Conservation (phyloP, 2,113 vertebrate species). For the Phylloscopus trochiloides region DNA sequence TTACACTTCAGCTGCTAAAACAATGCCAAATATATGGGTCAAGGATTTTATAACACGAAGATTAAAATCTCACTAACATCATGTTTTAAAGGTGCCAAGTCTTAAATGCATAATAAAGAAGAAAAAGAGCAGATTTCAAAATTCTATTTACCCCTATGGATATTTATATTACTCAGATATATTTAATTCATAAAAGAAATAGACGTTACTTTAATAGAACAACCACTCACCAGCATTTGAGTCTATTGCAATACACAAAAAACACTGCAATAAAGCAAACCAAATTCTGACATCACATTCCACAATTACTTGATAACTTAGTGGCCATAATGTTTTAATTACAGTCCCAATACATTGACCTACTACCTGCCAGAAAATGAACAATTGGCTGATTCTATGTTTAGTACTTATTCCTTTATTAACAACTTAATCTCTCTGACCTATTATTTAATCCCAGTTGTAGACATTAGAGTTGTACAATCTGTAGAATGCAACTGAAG, state of each 20-base stretch:
- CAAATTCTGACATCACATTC: background rate
- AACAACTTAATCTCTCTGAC: background rate
- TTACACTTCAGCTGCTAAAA: background rate
- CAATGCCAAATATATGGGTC: background rate
- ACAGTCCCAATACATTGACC: background rate
- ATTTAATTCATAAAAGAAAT: background rate
- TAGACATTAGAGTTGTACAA: background rate
- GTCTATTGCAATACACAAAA: background rate
- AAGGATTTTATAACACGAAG: background rate
- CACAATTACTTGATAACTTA: background rate
- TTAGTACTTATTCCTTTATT: background rate
- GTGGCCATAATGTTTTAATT: background rate
- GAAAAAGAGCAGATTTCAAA: background rate
- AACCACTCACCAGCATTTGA: rapidly evolving
- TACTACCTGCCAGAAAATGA: background rate
- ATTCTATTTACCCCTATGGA: background rate
- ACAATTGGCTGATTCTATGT: background rate
- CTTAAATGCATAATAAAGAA: background rate
- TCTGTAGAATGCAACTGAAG: background rate
- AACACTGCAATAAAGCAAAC: background rate
- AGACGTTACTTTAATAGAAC: background rate
- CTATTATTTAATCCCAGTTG: background rate
- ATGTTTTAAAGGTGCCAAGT: background rate
- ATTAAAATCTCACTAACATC: background rate
- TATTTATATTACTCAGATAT: background rate